Conservation (phyloP, 2,888 invertebrate species). For the Lepidocyrtinus sp. region DNA sequence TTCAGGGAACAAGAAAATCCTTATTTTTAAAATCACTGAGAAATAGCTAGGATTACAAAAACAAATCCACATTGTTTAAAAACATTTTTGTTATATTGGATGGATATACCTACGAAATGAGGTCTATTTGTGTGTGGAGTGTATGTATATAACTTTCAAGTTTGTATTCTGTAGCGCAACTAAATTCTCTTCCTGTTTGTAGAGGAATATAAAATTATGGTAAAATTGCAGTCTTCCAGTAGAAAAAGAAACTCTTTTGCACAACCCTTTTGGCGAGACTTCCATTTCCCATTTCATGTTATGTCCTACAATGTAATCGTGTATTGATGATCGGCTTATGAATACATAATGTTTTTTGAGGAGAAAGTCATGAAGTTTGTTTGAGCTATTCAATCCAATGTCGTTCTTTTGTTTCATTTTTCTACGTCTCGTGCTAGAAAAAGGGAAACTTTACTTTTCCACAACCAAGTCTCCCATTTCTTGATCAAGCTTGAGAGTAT, state of each 20-base stretch:
- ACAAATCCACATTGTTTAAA: neutral
- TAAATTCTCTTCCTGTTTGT: neutral
- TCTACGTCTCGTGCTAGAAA: neutral
- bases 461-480: constrained; percentile 5
- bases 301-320: constrained; percentile 36
- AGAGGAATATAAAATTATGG: constrained; percentile 14
- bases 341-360: constrained; percentile 18
- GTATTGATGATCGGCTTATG: constrained; percentile 34
- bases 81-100: too few species aligned
- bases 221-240: constrained; percentile 15
- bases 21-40: constrained; percentile 50
- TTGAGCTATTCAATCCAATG: constrained; percentile 25
- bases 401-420: constrained; percentile 19
- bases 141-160: too few species aligned
- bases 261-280: neutral
- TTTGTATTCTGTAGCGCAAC: too few species aligned
- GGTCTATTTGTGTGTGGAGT: too few species aligned
- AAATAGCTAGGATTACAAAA: constrained; percentile 1
- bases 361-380: constrained; percentile 28
- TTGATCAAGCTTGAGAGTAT: constrained; percentile 14
- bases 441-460: neutral
- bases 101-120: too few species aligned
- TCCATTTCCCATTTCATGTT: constrained; percentile 17
- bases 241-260: neutral
- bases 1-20: constrained; percentile 56